Percentiles rank a stretch among this genome's conserved stretches.
phyloP scores from a whole-genome alignment of 2,113 vertebrate genomes.

The Callaeas wilsoni region DNA sequence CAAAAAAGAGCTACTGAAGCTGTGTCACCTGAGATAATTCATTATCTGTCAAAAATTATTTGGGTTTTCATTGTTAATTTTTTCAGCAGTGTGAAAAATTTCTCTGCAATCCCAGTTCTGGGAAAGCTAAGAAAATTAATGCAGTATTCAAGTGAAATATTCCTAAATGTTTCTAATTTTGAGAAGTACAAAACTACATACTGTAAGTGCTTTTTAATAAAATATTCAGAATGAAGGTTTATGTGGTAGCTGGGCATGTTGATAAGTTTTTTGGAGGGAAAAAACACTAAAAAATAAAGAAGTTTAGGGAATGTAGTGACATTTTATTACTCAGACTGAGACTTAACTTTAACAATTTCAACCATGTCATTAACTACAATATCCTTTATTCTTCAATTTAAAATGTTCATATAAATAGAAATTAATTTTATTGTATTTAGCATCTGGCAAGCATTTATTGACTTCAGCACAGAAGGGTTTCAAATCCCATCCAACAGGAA shows the following conservation, averaged over 20 bases:
- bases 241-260: background rate
- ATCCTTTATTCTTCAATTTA: background rate
- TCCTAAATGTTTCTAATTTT: background rate
- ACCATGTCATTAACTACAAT: background rate
- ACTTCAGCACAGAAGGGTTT: background rate
- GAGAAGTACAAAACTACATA: background rate
- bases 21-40: background rate
- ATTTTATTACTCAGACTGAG: background rate
- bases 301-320: fast-evolving
- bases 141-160: background rate
- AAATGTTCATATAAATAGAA: background rate
- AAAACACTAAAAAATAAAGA: background rate
- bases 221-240: background rate
- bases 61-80: background rate
- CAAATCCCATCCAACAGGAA: background rate
- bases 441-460: background rate
- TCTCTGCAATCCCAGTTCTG: background rate
- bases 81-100: background rate
- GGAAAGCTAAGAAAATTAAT: background rate
- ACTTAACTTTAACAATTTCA: background rate
- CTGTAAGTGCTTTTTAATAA: background rate
- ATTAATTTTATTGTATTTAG: background rate
- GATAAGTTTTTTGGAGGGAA: background rate
- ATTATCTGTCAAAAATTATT: background rate
- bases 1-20: background rate